phyloP scores from a whole-genome alignment of 2,797 vertebrate species.

The Schizopygopsis malacanthus region DNA sequence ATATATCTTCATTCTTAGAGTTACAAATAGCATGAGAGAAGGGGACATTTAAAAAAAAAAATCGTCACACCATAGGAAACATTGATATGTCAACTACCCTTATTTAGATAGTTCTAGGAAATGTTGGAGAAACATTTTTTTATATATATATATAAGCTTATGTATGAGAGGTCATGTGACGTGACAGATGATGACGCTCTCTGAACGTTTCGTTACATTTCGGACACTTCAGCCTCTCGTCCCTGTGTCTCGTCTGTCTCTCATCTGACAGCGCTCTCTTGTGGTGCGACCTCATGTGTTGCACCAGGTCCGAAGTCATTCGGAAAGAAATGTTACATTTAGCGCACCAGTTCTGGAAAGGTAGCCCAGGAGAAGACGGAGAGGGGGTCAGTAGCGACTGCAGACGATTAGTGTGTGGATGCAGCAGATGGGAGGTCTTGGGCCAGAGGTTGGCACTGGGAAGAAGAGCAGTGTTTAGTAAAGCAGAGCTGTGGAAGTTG shows the following conservation, averaged over 20 bases:
- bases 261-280: constrained; percentile 74
- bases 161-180: constrained; percentile 87
- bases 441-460: constrained; percentile 81
- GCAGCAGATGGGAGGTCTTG: constrained; percentile 71
- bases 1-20: no score
- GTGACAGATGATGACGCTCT: constrained; percentile 85
- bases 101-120: not conserved
- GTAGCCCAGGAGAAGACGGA: constrained; percentile 82
- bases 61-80: no score
- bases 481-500: constrained; percentile 70
- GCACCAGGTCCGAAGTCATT: constrained; percentile 86
- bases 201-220: constrained; percentile 86
- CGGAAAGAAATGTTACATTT: constrained; percentile 76
- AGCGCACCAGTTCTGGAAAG: constrained; percentile 87
- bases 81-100: not conserved
- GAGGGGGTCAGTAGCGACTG: constrained; percentile 80
- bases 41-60: no score
- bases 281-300: constrained; percentile 87
- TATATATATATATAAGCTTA: constrained; percentile 70
- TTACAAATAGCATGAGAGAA: no score
- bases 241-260: constrained; percentile 74
- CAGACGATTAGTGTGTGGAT: constrained; percentile 77
- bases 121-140: not conserved
- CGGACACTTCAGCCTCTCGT: constrained; percentile 84
- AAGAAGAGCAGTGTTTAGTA: constrained; percentile 71